Evolutionary conservation across 2,888 invertebrate species (phyloP).

Genomic region (Xestia sexstrigata): DNA sequence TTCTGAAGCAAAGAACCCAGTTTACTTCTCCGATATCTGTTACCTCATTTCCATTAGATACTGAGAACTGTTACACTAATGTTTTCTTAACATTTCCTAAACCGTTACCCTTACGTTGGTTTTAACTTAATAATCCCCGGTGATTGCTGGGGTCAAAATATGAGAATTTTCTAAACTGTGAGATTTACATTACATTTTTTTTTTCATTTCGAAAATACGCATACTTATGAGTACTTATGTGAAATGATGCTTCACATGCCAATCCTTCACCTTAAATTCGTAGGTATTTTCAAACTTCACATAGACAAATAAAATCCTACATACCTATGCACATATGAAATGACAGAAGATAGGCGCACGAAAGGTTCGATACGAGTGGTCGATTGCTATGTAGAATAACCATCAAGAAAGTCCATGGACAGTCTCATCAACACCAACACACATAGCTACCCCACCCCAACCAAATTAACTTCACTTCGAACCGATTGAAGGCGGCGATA

Average conservation of each 20-base stretch:
- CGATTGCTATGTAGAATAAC: not conserved
- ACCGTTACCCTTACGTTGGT: no score
- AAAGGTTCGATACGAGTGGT: not conserved
- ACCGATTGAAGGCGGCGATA: conserved; percentile 69
- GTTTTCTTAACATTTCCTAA: no score
- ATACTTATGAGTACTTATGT: no score
- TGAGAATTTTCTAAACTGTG: no score
- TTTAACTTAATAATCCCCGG: no score
- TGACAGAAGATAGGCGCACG: not conserved
- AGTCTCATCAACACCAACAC: conserved; percentile 15
- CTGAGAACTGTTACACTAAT: no score
- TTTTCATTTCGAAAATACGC: no score
- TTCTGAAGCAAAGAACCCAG: no score
- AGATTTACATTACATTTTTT: no score
- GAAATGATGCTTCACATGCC: not conserved
- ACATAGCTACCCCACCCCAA: conserved; percentile 38
- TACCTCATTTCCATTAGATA: no score
- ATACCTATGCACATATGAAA: not conserved
- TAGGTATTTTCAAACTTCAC: not conserved
- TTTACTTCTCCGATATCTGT: no score
- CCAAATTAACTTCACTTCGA: conserved; percentile 68
- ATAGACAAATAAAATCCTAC: not conserved
- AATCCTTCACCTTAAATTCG: not conserved
- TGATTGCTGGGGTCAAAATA: no score
- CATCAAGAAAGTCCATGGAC: not conserved